Percentiles rank a stretch among this genome's conserved stretches.
These are phyloP conservation scores for Thaumatotibia leucotreta DNA, from an alignment of 1,140 invertebrate genomes.

Conservation along the genomic window DNA sequence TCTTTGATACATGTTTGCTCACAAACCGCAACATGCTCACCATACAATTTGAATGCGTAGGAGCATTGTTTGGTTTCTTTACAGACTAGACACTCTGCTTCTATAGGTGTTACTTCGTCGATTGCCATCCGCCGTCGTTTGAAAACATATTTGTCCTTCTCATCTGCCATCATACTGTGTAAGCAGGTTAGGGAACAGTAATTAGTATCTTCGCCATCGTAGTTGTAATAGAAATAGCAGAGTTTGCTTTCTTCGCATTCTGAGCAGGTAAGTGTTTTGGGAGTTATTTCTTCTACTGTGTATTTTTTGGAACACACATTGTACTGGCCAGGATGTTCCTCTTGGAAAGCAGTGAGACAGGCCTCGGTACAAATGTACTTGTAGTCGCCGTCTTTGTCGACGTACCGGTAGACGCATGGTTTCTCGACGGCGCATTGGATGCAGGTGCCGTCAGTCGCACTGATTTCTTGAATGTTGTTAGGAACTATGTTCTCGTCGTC, in stretches of 20 bases:
- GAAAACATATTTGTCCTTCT: constrained; percentile 73
- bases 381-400: constrained; percentile 40
- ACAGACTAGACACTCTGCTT: constrained; percentile 52
- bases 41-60: constrained; percentile 52
- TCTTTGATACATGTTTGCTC: constrained; percentile 60
- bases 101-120: constrained; percentile 42
- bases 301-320: constrained; percentile 54
- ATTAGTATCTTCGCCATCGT: constrained; percentile 71
- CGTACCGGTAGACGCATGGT: constrained; percentile 42
- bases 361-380: constrained; percentile 51
- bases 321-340: constrained; percentile 42
- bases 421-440: constrained; percentile 45
- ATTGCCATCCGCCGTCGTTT: constrained; percentile 56
- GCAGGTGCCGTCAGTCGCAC: constrained; percentile 48
- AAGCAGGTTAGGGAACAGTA: constrained; percentile 77
- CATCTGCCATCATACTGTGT: constrained; percentile 75
- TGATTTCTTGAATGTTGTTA: constrained; percentile 51
- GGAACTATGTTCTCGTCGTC: constrained; percentile 36
- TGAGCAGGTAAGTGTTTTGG: constrained; percentile 52
- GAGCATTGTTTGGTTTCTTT: constrained; percentile 48
- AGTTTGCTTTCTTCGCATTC: constrained; percentile 67
- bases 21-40: constrained; percentile 53
- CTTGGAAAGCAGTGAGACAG: constrained; percentile 49
- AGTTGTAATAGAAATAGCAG: constrained; percentile 77
- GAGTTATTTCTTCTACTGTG: constrained; percentile 61